Base-by-base conservation (phyloP, 2,797 vertebrate species). In the Coccyzus lansbergi region DNA sequence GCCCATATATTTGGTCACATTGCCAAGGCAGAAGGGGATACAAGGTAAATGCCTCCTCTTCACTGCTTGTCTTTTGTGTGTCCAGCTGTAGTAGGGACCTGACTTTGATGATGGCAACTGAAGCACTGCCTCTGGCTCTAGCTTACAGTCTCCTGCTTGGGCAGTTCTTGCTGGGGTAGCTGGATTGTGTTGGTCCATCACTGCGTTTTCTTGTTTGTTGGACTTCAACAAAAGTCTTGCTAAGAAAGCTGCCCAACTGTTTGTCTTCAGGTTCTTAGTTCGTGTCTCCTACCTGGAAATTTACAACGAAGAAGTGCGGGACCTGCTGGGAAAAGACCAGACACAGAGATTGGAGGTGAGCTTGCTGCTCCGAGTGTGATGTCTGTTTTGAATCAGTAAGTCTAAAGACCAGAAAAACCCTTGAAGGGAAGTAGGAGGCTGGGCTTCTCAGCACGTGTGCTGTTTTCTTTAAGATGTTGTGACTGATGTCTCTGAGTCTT, bases 1-100 rank as follows among this genome's bases (percentile, higher is more conserved):
- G 99, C 99, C 88, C 99, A 99, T 92, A 97, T 99, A 92, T 99
- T 99, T 97, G 99, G 99, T 83, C 99, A 99, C 96, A 99, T 99
- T 95, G 99, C 99, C 94, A 99, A 99, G 97, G 99, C 99, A 94
- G 99, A 99, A 92, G 99, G 99, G 26, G 99, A 99, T 93, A 99
- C 99, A 36, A 98, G 99, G 99, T 99, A 97, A 97, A 93, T 26
- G 13, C 48, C 34, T 85, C 78, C 26, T 77, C 22, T 71, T 93
- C 17, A 8, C 24, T 72, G 31, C 24, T 55, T 75, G 5, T 38
- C 12, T 36, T 17, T 24, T 59, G 25, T 15, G 10, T 31, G 3
- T 21, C 40, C 3, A 3, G 70, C 36, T 76, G 19, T 10, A 42
- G 24, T 28, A 55, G 51, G 51, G 89, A 16, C 58, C 58, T 69